These are phyloP conservation scores for Aplodontia rufa DNA, from an alignment of 2,113 vertebrate species.

Conservation along the genomic window DNA sequence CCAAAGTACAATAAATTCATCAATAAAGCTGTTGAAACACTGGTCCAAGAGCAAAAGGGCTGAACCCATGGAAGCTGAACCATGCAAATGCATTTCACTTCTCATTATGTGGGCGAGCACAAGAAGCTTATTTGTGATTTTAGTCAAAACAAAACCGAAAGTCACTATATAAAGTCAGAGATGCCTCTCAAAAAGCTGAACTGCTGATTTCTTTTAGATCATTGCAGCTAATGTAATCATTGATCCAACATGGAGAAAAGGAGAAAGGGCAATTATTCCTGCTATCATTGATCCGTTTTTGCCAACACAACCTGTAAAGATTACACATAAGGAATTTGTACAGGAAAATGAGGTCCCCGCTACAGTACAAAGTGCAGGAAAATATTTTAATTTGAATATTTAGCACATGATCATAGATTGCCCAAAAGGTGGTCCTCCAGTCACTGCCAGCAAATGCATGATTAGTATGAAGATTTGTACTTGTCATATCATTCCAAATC, in stretches of 20 bases:
- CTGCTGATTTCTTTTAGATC: conserved; percentile 98
- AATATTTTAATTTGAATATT: conserved; percentile 97
- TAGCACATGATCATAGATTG: conserved; percentile 96
- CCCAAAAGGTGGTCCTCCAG: conserved; percentile 99
- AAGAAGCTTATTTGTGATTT: conserved; percentile 99
- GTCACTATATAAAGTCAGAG: conserved; percentile 98
- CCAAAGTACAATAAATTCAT: conserved; percentile 98
- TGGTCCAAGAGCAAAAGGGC: conserved; percentile 97
- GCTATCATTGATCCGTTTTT: conserved; percentile 99
- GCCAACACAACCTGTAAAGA: conserved; percentile 98
- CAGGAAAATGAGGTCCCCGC: conserved; percentile 96
- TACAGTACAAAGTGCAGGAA: conserved; percentile 96
- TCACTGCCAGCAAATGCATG: conserved; percentile 98
- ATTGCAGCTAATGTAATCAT: conserved; percentile 94
- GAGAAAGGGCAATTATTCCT: conserved; percentile 98
- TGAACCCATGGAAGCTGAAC: conserved; percentile 96
- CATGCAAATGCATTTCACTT: conserved; percentile 98
- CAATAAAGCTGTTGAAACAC: conserved; percentile 99
- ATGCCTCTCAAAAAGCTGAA: conserved; percentile 96
- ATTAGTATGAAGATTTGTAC: conserved; percentile 99
- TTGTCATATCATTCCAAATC: conserved; percentile 99
- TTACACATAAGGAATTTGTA: conserved; percentile 97
- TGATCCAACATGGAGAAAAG: conserved; percentile 97
- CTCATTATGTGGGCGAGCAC: conserved; percentile 99
- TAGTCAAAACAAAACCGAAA: conserved; percentile 97